Base-by-base conservation (phyloP, 2,888 invertebrate species). In the Oligia fasciuncula region DNA sequence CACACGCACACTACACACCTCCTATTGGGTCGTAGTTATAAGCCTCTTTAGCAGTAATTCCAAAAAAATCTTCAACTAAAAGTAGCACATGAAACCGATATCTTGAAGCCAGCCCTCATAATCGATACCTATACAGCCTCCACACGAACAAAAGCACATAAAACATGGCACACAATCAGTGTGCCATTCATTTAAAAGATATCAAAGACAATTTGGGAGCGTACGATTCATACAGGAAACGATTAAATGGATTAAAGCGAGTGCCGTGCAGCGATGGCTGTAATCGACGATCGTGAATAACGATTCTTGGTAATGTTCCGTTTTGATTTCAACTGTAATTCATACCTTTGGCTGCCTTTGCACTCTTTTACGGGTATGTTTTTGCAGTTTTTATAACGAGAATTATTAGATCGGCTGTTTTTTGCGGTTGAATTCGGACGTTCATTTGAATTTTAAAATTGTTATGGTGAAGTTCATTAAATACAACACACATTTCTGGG, bases 231-330 rank as follows among this genome's bases (percentile, higher is more conserved):
- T 86, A 83, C 83, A 88, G 90, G 91, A 91, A 91, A 72, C 89
- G 88, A 91, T 91, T 91, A 91, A 90, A 91, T 86, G 91, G 88
- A 90, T 90, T 91, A 89, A 90, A 91, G 79, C 91, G 89, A 90
- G 88, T 90, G 90, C 81, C 84, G 84, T 81, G 87, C 88, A 89
- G 84, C 86, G 88, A 91, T 87, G 84, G 84, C 85, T 84, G 87
- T 89, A 87, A 90, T 90, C 88, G 86, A 65, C 77, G 79, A 84
- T 81, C 84, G 74, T 77, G 87, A 74, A 87, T 80, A 70, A 35
- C 76, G 76, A 80, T 87, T 85, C 87, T 81, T 67, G 66, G 78
- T 85, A 85, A 85, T 85, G 43, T 76, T 66, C 63, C 87, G 81
- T 81, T 85, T 80, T 87, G 74, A 77, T 85, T 87, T 80, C 73